Percentiles rank a stretch among this genome's conserved stretches.
These are phyloP conservation scores for Parnassius mnemosyne DNA, from an alignment of 2,888 invertebrate genomes.

Conservation along the genomic window DNA sequence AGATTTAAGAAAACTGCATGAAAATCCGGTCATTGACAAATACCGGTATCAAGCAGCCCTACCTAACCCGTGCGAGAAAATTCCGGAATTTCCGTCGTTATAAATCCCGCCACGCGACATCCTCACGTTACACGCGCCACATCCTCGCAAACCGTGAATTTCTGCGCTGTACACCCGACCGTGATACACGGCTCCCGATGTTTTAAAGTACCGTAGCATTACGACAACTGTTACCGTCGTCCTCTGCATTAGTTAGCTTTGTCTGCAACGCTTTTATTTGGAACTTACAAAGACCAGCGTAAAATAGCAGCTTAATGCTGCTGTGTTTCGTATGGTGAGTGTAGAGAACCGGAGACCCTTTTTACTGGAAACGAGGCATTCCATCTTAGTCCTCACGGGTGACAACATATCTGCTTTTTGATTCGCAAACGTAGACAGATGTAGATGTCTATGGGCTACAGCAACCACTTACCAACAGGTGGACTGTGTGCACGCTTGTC, in stretches of 20 bases:
- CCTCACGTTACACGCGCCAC: constrained; percentile 59
- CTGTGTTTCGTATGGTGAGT: too few relatives aligned
- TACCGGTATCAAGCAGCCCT: constrained; percentile 1
- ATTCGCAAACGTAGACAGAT: too few relatives aligned
- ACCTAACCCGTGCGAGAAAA: constrained; percentile 61
- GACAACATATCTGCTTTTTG: too few relatives aligned
- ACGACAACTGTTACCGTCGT: constrained; percentile 22
- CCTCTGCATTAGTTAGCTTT: constrained; percentile 20
- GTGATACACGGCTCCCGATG: constrained; percentile 57
- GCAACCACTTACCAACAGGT: too few relatives aligned
- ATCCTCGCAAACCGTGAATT: constrained; percentile 63
- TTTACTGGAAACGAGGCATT: too few relatives aligned
- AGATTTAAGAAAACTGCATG: too few relatives aligned
- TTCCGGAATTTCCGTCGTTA: constrained; percentile 67
- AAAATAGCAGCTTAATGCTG: too few relatives aligned
- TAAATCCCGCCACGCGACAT: constrained; percentile 69
- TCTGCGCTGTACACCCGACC: constrained; percentile 58
- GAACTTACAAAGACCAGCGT: background rate
- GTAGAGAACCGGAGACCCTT: too few relatives aligned
- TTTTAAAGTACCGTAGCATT: constrained; percentile 57
- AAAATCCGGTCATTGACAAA: too few relatives aligned
- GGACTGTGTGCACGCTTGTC: too few relatives aligned
- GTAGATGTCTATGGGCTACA: too few relatives aligned
- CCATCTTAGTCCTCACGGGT: too few relatives aligned
- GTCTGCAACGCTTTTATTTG: constrained; percentile 11